These are phyloP conservation scores for Nasua narica DNA, from an alignment of 2,797 vertebrate genomes.

Conservation along the genomic window DNA sequence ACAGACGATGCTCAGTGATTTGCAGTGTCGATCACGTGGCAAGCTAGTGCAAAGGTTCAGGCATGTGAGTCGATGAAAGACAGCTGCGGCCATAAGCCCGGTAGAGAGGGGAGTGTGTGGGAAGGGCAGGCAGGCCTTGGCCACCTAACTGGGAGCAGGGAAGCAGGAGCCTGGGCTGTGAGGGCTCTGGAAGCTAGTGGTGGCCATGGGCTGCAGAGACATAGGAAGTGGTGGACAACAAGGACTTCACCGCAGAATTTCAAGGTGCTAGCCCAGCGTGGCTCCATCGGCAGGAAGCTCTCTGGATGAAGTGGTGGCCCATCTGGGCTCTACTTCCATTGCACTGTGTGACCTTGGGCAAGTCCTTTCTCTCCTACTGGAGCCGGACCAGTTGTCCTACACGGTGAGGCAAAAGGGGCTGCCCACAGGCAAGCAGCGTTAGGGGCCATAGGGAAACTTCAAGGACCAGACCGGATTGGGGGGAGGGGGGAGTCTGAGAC, in stretches of 20 bases:
- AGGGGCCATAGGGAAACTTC: neutral
- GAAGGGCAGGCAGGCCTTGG: neutral
- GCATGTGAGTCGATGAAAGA: neutral
- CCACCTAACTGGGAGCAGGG: fast-evolving
- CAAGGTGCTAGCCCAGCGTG: neutral
- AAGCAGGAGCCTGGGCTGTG: neutral
- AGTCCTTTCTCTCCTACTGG: neutral
- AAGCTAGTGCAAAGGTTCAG: neutral
- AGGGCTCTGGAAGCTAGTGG: neutral
- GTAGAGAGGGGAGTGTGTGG: neutral
- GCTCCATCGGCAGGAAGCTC: neutral
- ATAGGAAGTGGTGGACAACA: neutral
- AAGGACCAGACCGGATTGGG: fast-evolving
- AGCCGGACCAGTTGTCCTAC: neutral
- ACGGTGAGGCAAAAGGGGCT: fast-evolving
- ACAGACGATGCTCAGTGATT: neutral
- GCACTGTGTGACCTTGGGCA: neutral
- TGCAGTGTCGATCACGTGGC: neutral
- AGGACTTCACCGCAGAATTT: neutral
- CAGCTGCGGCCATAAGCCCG: neutral
- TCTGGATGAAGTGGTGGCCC: neutral
- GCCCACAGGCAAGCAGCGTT: neutral
- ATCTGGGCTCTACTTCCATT: neutral
- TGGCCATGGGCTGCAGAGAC: neutral
- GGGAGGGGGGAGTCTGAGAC: neutral